phyloP scores from a whole-genome alignment of 2,888 invertebrate genomes.

The Podabrus alpinus region DNA sequence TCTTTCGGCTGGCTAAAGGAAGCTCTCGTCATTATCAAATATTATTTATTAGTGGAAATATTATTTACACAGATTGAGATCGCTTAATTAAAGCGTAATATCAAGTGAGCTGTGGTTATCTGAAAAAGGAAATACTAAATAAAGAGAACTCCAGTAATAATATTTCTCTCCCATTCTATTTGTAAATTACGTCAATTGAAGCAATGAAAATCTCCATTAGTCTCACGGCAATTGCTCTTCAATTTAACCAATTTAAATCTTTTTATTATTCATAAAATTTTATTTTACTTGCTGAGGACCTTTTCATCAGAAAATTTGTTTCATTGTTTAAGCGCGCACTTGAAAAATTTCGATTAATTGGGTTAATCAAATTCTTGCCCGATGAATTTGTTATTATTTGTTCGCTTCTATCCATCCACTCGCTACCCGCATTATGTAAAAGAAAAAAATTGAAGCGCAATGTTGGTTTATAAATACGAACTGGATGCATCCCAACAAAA shows the following conservation, averaged over 20 bases:
- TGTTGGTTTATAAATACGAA: constrained; percentile 8
- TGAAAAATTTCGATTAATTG: neutral
- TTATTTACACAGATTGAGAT: constrained; percentile 16
- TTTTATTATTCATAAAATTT: constrained; percentile 58
- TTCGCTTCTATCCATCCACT: too few relatives aligned
- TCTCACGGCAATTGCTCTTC: constrained; percentile 57
- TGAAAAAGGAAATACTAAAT: constrained; percentile 44
- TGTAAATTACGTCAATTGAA: constrained; percentile 54
- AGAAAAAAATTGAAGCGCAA: neutral
- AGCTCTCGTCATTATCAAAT: neutral
- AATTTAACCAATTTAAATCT: constrained; percentile 57
- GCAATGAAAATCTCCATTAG: constrained; percentile 51
- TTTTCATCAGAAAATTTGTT: constrained; percentile 12
- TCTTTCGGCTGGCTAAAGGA: neutral
- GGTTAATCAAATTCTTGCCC: neutral
- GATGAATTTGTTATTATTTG: neutral
- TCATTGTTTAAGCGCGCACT: neutral
- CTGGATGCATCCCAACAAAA: constrained; percentile 3
- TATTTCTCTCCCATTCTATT: constrained; percentile 45
- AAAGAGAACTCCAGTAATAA: constrained; percentile 35
- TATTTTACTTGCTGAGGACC: constrained; percentile 39
- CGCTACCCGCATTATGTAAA: neutral
- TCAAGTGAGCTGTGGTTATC: constrained; percentile 30
- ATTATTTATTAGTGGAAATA: neutral
- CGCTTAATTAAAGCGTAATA: constrained; percentile 23